These are phyloP conservation scores for Caenorhabditis inopinata DNA, from an alignment of 1,140 invertebrate species.

Conservation along the genomic window DNA sequence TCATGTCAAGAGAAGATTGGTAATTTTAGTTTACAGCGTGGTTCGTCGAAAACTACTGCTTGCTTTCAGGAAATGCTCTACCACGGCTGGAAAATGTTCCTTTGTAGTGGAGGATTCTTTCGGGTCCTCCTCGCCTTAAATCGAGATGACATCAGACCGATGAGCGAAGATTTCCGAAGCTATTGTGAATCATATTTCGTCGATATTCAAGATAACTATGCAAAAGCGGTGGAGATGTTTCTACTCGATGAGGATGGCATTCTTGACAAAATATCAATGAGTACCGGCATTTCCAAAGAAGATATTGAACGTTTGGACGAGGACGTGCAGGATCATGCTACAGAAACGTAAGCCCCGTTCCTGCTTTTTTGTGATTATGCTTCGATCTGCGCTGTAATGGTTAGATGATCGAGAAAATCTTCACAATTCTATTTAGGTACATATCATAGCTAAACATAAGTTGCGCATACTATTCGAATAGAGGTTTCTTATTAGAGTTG, in stretches of 20 bases:
- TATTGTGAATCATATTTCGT: not conserved
- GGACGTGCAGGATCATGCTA: not conserved
- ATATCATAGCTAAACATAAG: too few relatives aligned
- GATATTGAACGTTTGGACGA: not conserved
- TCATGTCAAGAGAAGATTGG: not conserved
- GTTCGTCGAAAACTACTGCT: not conserved
- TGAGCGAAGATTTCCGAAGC: not conserved
- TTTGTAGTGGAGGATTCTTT: not conserved
- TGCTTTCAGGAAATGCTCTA: constrained; percentile 1
- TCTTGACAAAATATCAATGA: too few relatives aligned
- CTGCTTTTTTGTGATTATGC: not conserved
- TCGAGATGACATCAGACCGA: not conserved
- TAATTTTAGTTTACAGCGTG: not conserved
- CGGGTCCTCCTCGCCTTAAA: not conserved
- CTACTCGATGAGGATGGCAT: not conserved
- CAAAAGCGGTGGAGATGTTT: not conserved
- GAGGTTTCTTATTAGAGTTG: too few relatives aligned
- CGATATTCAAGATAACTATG: not conserved
- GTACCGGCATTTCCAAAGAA: not conserved
- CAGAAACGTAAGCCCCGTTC: not conserved
- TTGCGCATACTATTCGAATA: too few relatives aligned
- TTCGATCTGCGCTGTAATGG: too few relatives aligned
- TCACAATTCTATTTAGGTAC: too few relatives aligned
- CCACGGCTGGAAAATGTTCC: constrained; percentile 4
- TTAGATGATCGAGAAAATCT: too few relatives aligned